Evolutionary conservation across 2,888 invertebrate genomes (phyloP).

Genomic region (Deilephila elpenor): DNA sequence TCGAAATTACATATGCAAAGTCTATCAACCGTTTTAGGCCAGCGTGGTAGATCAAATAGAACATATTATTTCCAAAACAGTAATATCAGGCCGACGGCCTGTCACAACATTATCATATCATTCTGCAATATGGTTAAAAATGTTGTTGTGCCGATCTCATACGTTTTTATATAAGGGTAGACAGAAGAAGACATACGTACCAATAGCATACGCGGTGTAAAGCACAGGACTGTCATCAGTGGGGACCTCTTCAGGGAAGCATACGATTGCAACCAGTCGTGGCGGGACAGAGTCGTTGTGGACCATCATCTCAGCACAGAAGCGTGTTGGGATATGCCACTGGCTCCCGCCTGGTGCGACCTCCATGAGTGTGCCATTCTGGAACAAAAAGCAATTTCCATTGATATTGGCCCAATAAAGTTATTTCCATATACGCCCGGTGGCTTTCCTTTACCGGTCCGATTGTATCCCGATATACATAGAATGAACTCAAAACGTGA

Average conservation of each 20-base stretch:
- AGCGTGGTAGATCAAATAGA: too few relatives aligned
- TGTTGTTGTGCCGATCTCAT: neutral
- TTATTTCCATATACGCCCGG: neutral
- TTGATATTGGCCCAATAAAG: neutral
- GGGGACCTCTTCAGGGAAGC: constrained; percentile 55
- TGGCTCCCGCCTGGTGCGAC: constrained; percentile 51
- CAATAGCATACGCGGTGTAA: constrained; percentile 70
- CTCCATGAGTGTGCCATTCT: constrained; percentile 74
- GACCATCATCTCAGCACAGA: constrained; percentile 70
- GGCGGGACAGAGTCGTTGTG: constrained; percentile 48
- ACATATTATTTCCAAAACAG: too few relatives aligned
- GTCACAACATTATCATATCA: too few relatives aligned
- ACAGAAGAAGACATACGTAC: constrained; percentile 50
- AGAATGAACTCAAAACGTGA: too few relatives aligned
- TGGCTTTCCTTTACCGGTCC: too few relatives aligned
- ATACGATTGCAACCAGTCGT: constrained; percentile 65
- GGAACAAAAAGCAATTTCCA: constrained; percentile 40
- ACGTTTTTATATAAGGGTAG: too few relatives aligned
- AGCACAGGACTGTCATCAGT: constrained; percentile 61
- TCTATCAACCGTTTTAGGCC: too few relatives aligned
- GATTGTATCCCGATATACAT: too few relatives aligned
- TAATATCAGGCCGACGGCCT: too few relatives aligned
- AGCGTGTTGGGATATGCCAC: constrained; percentile 59
- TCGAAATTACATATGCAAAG: too few relatives aligned
- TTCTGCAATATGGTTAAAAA: too few relatives aligned